Base-by-base conservation (phyloP, 2,888 invertebrate genomes). In the Orchestes rusci region DNA sequence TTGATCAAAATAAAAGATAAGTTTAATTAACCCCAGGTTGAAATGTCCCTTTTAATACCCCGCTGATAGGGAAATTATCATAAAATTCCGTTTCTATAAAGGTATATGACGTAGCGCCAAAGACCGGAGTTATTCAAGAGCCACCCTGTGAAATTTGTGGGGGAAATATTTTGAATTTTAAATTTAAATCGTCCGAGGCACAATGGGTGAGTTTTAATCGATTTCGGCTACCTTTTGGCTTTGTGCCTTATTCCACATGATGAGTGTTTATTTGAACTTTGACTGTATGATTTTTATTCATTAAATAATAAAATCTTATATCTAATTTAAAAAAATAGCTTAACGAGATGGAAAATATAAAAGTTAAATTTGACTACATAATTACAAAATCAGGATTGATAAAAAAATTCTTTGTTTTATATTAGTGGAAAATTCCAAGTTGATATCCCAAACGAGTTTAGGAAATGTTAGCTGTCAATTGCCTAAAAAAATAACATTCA, bases 1-100 rank as follows among this genome's bases (percentile, higher is more conserved):
- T 36, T 45, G 49, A 49, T 49, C 49, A 45, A 49, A 49, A 45
- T 39, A 45, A 35, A 39, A 49, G 49, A 49, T 49, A 49, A 49
- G 18, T 42, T 49, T 49, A 49, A 49, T 49, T 49, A 49, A 45
- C 39, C 43, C 32, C 38, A 49, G 41, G 45, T 45, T 49, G 32
- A 42, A 45, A 42, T 49, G 49, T 49, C 45, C 38, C 49, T 40
- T 43, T 42, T 38, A 38, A 38, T 43, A 43, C 18, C 49, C 49
- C 49, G 45, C 45, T 45, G 49, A 35, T 42, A 38, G 23, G 16
- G 13, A 39, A 39, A 49, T 49, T 49, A 45, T 39, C 49, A 49
- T 49, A 49, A 49, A 49, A 49, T 43, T 45, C 45, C 49, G 13
- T 38, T 49, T 45, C 39, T 39, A 42, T 34, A 29, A 20, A 40